Evolutionary conservation across 2,797 vertebrate genomes (phyloP).

Genomic region (Galago senegalensis): DNA sequence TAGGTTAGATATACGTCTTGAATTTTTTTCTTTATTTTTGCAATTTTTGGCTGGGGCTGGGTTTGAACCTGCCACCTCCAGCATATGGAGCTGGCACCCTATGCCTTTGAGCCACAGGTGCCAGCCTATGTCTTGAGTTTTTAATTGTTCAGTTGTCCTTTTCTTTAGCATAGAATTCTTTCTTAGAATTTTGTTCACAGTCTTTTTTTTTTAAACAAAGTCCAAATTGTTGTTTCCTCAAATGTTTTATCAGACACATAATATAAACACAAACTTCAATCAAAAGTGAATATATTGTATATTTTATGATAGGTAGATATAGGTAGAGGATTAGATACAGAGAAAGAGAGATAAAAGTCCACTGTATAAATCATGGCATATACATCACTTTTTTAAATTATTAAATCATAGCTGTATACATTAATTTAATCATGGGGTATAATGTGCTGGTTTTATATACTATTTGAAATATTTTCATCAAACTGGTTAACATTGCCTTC

Average conservation of each 20-base stretch:
- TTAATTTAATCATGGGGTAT: too few species aligned
- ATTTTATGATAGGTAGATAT: neutral
- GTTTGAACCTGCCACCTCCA: too few species aligned
- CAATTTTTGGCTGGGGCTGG: too few species aligned
- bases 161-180: neutral
- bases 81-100: too few species aligned
- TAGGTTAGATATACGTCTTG: neutral
- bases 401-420: too few species aligned
- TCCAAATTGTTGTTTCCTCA: constrained; percentile 27
- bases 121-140: neutral
- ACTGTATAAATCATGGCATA: neutral
- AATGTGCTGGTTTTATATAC: too few species aligned
- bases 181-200: neutral
- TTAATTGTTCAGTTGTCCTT: neutral
- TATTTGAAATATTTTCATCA: too few species aligned
- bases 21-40: neutral
- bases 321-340: neutral
- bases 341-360: neutral
- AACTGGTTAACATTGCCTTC: too few species aligned
- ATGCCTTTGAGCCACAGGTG: too few species aligned
- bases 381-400: neutral
- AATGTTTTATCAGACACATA: neutral
- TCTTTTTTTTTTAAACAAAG: neutral
- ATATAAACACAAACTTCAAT: neutral
- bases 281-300: neutral